Conservation (phyloP, 2,797 vertebrate genomes). For the Phrynocephalus forsythii region DNA sequence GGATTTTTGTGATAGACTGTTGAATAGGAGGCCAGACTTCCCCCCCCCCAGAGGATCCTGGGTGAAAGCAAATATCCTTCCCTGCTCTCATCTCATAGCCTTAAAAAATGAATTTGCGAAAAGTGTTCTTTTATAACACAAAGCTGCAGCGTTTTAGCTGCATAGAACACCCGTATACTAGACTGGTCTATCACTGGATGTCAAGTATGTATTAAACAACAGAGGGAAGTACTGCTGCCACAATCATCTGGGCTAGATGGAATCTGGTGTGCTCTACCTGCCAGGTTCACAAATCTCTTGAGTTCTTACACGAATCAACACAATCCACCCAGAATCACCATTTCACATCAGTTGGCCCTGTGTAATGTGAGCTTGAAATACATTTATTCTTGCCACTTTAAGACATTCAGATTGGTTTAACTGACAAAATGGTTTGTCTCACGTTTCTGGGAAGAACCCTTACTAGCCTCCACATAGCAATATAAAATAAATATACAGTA, state of each 20-base stretch:
- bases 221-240: background rate
- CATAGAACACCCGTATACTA: slow-evolving; percentile 18
- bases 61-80: background rate
- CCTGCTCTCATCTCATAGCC: rapidly evolving
- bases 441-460: slow-evolving; percentile 16
- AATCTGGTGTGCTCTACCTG: background rate
- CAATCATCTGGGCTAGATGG: background rate
- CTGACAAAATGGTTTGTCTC: background rate
- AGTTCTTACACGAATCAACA: background rate
- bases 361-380: background rate
- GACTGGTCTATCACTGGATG: background rate
- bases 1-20: background rate
- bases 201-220: background rate
- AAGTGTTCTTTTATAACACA: rapidly evolving
- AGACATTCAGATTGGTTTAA: background rate
- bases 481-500: background rate
- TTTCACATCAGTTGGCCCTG: background rate
- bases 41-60: background rate
- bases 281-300: too few relatives aligned
- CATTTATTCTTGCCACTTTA: slow-evolving; percentile 39
- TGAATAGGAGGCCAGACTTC: background rate
- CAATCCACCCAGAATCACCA: background rate
- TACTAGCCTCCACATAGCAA: slow-evolving; percentile 52
- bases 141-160: background rate
- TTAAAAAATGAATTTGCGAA: background rate